A percentile compares a stretch with the other conserved stretches of the same genome.
Conservation (phyloP, 1,140 invertebrate species). For the Metaphire vulgaris region DNA sequence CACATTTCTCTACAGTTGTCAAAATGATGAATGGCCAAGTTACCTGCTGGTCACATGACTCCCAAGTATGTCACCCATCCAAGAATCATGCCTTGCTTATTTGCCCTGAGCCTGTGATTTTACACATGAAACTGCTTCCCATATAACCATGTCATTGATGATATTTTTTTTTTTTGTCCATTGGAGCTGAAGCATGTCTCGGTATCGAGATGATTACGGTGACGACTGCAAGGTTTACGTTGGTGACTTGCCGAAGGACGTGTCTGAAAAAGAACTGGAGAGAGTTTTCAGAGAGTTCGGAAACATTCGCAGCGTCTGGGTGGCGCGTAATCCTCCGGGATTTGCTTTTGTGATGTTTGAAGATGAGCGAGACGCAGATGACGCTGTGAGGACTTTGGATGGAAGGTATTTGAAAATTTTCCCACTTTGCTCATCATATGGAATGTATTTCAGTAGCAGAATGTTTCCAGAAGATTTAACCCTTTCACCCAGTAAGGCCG, state of each 20-base stretch:
- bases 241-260: conserved; percentile 67
- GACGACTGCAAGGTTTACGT: conserved; percentile 93
- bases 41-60: no score
- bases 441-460: no score
- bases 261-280: conserved; percentile 51
- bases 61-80: no score
- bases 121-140: not conserved
- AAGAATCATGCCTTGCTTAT: not conserved
- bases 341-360: conserved; percentile 98
- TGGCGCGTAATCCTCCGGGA: conserved; percentile 71
- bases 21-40: no score
- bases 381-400: conserved; percentile 86
- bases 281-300: conserved; percentile 90
- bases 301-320: conserved; percentile 85
- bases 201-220: conserved; percentile 4
- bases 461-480: no score
- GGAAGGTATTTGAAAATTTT: conserved; percentile 67
- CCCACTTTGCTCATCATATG: no score
- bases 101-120: not conserved
- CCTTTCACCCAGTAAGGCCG: no score
- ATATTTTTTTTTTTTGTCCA: not conserved
- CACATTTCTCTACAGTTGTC: no score
- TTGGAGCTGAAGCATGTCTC: conserved; percentile 13
- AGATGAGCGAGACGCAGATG: conserved; percentile 85
- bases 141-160: not conserved